These are phyloP conservation scores for Ahaetulla prasina DNA, from an alignment of 2,113 vertebrate genomes.

Conservation along the genomic window DNA sequence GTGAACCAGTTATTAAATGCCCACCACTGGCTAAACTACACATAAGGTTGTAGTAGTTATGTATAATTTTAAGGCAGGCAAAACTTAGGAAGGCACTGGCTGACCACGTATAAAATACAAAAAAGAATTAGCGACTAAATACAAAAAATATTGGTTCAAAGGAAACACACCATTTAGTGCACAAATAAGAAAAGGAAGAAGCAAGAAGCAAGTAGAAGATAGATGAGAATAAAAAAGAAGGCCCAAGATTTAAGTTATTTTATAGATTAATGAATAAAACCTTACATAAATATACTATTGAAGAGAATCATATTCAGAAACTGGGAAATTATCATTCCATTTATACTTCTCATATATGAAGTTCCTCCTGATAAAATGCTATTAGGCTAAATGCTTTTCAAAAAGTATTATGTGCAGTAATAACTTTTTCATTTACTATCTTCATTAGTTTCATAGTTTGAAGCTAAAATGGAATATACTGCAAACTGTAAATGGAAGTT, in stretches of 20 bases:
- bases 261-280: not conserved
- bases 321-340: not conserved
- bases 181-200: not conserved
- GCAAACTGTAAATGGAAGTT: not conserved
- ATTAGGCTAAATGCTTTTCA: not conserved
- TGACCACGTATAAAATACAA: not conserved
- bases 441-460: not conserved
- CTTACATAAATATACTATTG: not conserved
- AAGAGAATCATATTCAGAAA: not conserved
- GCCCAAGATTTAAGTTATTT: not conserved
- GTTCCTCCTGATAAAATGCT: not conserved
- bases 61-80: not conserved
- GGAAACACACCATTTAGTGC: too few relatives aligned
- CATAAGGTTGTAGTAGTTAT: not conserved
- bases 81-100: not conserved
- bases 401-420: not conserved
- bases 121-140: not conserved
- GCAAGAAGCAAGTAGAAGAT: too few relatives aligned
- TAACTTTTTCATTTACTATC: not conserved
- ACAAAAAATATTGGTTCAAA: too few relatives aligned
- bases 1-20: too few relatives aligned
- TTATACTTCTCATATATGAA: too few relatives aligned
- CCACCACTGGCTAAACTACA: too few relatives aligned
- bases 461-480: not conserved
- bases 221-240: too few relatives aligned